Conservation (phyloP, 2,888 invertebrate genomes). For the Hypomecis atomaria region DNA sequence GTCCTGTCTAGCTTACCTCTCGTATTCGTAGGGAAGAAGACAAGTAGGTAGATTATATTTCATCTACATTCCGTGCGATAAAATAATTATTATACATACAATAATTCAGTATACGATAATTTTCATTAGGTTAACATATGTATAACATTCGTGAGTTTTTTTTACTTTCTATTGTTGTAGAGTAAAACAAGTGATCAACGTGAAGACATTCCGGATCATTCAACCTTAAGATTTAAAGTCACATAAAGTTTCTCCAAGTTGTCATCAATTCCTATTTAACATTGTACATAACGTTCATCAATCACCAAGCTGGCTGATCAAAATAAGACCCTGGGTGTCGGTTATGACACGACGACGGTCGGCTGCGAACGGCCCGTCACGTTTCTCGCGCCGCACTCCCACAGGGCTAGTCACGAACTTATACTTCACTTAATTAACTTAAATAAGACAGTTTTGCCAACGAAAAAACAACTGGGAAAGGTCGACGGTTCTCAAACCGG, state of each 20-base stretch:
- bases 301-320: conserved; percentile 12
- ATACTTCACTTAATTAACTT: conserved; percentile 84
- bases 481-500: conserved; percentile 74
- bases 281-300: conserved; percentile 11
- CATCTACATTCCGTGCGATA: too few species aligned
- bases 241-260: conserved; percentile 1
- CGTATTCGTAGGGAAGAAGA: too few species aligned
- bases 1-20: too few species aligned
- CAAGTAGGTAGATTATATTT: too few species aligned
- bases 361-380: conserved; percentile 58
- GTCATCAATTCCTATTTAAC: conserved; percentile 6
- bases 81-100: too few species aligned
- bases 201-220: too few species aligned
- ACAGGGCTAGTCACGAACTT: conserved; percentile 82
- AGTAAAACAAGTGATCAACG: too few species aligned
- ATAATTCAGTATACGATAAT: too few species aligned
- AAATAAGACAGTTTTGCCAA: conserved; percentile 82
- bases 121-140: too few species aligned
- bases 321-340: conserved; percentile 27
- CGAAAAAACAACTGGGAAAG: conserved; percentile 71
- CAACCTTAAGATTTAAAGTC: background rate
- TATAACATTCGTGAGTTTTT: too few species aligned
- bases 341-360: conserved; percentile 58
- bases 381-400: conserved; percentile 65
- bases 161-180: too few species aligned